phyloP scores from a whole-genome alignment of 2,797 vertebrate species.

The Lateolabrax maculatus region DNA sequence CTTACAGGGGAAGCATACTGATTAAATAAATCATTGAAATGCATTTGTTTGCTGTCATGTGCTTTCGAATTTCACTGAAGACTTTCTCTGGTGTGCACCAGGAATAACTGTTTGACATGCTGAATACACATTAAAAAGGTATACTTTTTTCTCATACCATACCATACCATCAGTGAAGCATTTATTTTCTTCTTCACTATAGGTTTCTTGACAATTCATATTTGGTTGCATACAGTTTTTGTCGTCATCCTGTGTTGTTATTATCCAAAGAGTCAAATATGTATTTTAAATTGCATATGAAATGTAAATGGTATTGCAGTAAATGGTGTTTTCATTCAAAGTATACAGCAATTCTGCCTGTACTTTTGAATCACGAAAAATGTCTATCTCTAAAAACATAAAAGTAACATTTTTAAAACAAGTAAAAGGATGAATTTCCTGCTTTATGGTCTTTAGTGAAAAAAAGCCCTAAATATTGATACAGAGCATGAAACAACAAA shows the following conservation, averaged over 20 bases:
- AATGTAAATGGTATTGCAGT: too few species aligned
- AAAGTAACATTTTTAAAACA: neutral
- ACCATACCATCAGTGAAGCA: neutral
- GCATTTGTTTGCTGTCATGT: conserved; percentile 11
- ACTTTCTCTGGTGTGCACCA: neutral
- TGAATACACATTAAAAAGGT: neutral
- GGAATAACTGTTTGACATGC: neutral
- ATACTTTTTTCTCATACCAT: neutral
- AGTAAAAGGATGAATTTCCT: too few species aligned
- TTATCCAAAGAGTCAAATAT: too few species aligned
- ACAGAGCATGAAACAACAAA: neutral
- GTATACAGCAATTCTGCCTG: neutral
- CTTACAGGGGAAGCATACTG: neutral
- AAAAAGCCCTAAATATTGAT: neutral
- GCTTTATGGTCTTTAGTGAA: too few species aligned
- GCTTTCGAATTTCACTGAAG: neutral
- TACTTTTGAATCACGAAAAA: neutral
- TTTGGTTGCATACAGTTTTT: too few species aligned
- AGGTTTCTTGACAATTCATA: neutral
- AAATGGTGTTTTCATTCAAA: too few species aligned
- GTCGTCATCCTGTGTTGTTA: too few species aligned
- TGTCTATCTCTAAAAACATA: neutral
- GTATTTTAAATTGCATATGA: too few species aligned
- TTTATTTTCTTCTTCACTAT: neutral
- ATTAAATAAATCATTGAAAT: conserved; percentile 41